Base-by-base conservation (phyloP, 2,113 vertebrate species). In the Cathartes aura region DNA sequence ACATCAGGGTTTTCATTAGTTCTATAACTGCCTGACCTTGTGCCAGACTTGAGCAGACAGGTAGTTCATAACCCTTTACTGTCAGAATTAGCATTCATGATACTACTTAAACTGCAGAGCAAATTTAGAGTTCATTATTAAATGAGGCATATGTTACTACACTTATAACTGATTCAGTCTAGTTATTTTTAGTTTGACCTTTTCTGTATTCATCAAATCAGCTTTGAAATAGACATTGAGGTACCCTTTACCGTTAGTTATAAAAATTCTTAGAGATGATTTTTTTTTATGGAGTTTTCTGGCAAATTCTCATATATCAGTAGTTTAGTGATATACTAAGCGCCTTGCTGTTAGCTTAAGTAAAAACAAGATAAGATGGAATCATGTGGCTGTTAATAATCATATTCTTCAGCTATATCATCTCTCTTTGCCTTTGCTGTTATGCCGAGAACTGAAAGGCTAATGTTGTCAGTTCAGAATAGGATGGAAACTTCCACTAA, bases 131-230 rank as follows among this genome's bases (percentile, higher is more conserved):
- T 98, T 97, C 94, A 92, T 98, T 98, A 98, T 98, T 98, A 98
- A 98, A 98, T 97, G 97, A 98, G 96, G 98, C 98, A 98, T 98
- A 98, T 98, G 98, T 97, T 98, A 96, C 97, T 97, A 98, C 90
- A 97, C 95, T 98, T 98, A 98, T 96, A 97, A 98, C 96, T 97
- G 96, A 97, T 98, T 98, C 97, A 97, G 86, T 94, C 93, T 95
- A 93, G 97, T 96, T 98, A 98, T 98, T 98, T 98, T 98, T 98
- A 98, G 98, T 95, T 97, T 98, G 98, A 98, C 98, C 98, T 98
- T 98, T 98, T 98, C 97, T 97, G 79, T 97, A 98, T 98, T 98
- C 97, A 98, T 98, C 97, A 98, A 97, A 98, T 98, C 97, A 97
- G 88, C 97, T 98, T 98, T 97, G 96, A 97, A 98, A 98, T 84